Base-by-base conservation (phyloP, 2,797 vertebrate genomes). In the Melopsittacus undulatus region DNA sequence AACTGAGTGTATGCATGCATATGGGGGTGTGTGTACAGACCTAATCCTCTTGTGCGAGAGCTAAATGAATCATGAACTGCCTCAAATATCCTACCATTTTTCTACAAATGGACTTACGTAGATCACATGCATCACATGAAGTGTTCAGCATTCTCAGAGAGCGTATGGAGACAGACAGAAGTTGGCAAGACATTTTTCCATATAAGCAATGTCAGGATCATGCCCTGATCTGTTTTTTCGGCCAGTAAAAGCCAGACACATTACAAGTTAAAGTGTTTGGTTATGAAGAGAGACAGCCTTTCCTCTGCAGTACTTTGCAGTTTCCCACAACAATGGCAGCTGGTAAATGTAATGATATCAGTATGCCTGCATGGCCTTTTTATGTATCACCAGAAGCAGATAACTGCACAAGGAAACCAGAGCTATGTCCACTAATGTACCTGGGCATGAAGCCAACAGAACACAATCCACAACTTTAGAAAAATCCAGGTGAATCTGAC, bases 331-430 rank as follows among this genome's bases (percentile, higher is more conserved):
- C 51, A 67, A 67, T 66, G 86, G 67, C 91, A 92, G 90, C 86
- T 96, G 81, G 83, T 85, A 91, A 84, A 94, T 87, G 90, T 91
- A 94, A 94, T 46, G 63, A 61, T 92, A 96, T 90, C 91, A 90
- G 68, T 76, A 87, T 82, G 63, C 85, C 85, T 77, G 91, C 92
- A 83, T 82, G 89, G 79, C 79, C 79, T 63, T 89, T 92, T 82
- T 75, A 85, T 90, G 76, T 87, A 87, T 75, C 89, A 89, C 85
- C 80, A 94, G 77, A 89, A 45, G 67, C 85, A 91, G 96, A 96
- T 81, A 94, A 91, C 69, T 43, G 86, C 3, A 5, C 36, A 73
- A 72, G 52, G 61, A 87, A 94, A 84, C 68, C 72, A 62, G 89
- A 95, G 68, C 32, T 64, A 57, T 72, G 48, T 46, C 30, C 42